Percentiles rank a stretch among this genome's conserved stretches.
These are phyloP conservation scores for Dryococelus australis DNA, from an alignment of 2,888 invertebrate species.

Conservation along the genomic window DNA sequence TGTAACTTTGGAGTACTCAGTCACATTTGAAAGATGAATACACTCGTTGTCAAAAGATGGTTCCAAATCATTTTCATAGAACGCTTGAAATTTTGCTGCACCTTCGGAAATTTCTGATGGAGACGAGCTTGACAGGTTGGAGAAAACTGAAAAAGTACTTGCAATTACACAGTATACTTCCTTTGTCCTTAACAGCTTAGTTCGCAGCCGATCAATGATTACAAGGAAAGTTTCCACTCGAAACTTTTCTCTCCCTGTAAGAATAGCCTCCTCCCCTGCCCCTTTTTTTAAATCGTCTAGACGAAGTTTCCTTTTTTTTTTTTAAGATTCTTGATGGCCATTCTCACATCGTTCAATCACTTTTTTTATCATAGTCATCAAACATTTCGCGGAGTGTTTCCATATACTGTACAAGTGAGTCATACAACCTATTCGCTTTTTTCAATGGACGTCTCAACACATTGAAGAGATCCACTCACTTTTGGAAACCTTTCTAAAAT, in stretches of 20 bases:
- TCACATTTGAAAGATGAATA: not conserved
- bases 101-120: conserved; percentile 20
- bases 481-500: not conserved
- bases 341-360: not conserved
- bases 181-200: not conserved
- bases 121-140: not conserved
- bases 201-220: not conserved
- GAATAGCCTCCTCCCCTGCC: not conserved
- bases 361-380: not conserved
- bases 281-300: not conserved
- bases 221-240: not conserved
- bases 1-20: not conserved
- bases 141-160: conserved; percentile 17
- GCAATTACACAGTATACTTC: not conserved
- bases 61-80: conserved; percentile 26
- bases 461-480: no score
- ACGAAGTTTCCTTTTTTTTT: conserved; percentile 19
- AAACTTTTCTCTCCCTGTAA: not conserved
- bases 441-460: not conserved
- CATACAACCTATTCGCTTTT: not conserved
- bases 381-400: not conserved
- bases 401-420: conserved; percentile 7
- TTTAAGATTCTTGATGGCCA: not conserved
- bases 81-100: not conserved
- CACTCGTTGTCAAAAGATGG: not conserved